Evolutionary conservation across 2,888 invertebrate species (phyloP).

Genomic region (Graphium colonna): DNA sequence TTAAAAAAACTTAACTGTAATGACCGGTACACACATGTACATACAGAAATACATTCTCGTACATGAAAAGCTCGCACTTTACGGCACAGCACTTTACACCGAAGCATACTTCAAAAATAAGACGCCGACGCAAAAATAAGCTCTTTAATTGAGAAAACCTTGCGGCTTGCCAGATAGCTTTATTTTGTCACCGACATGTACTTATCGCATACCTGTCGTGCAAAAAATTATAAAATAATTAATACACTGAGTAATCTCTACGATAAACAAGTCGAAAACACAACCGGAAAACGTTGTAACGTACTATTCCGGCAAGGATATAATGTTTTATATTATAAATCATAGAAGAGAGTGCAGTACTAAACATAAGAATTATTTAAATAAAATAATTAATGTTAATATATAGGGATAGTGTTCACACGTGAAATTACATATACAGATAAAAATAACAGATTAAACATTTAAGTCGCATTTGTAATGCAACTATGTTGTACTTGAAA

Average conservation of each 20-base stretch:
- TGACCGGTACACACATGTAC: slow-evolving; percentile 4
- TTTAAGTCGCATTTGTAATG: too few relatives aligned
- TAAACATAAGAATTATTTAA: too few relatives aligned
- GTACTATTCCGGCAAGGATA: too few relatives aligned
- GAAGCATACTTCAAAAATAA: neutral
- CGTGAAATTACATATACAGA: neutral
- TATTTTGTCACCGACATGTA: neutral
- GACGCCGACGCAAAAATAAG: neutral
- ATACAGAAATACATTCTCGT: neutral
- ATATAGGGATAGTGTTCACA: too few relatives aligned
- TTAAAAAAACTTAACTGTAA: neutral
- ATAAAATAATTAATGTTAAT: too few relatives aligned
- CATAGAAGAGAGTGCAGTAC: too few relatives aligned
- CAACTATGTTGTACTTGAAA: too few relatives aligned
- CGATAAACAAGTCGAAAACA: neutral
- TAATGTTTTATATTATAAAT: too few relatives aligned
- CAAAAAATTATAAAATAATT: neutral
- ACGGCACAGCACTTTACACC: neutral
- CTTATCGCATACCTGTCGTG: too few relatives aligned
- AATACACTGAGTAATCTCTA: neutral
- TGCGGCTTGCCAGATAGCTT: neutral
- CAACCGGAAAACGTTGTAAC: neutral
- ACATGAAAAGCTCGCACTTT: neutral
- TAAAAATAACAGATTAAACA: too few relatives aligned
- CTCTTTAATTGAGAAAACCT: neutral